Conservation (phyloP, 92 coral and sea anemone species). For the Umimayanthus kanabou region DNA sequence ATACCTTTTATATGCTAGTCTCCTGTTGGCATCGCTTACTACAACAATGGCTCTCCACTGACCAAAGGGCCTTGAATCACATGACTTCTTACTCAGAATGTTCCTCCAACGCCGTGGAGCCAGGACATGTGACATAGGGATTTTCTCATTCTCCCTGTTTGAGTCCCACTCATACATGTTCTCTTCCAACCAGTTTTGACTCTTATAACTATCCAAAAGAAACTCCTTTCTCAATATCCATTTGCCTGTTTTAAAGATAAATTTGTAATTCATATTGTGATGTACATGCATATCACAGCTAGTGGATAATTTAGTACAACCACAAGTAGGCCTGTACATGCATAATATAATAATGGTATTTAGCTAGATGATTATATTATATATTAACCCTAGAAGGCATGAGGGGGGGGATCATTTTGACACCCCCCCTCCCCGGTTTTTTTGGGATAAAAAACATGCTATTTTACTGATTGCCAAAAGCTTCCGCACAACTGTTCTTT, state of each 20-base stretch:
- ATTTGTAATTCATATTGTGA: too few species aligned
- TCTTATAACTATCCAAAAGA: conserved; percentile 74
- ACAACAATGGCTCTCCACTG: conserved; percentile 80
- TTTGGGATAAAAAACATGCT: too few species aligned
- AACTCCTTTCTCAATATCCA: conserved; percentile 83
- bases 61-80: conserved; percentile 62
- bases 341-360: too few species aligned
- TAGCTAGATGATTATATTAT: too few species aligned
- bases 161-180: conserved; percentile 81
- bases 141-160: conserved; percentile 25
- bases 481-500: too few species aligned
- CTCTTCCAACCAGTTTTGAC: conserved; percentile 81
- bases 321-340: too few species aligned
- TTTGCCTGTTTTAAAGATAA: conserved; percentile 63
- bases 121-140: conserved; percentile 52
- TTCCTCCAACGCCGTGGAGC: conserved; percentile 93
- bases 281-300: too few species aligned
- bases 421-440: too few species aligned
- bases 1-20: conserved; percentile 87
- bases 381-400: too few species aligned
- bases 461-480: too few species aligned
- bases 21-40: conserved; percentile 77
- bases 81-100: conserved; percentile 30
- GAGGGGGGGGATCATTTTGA: too few species aligned
- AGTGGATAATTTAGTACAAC: too few species aligned